phyloP scores from a whole-genome alignment of 2,797 vertebrate species.

The Myotis findleyi region DNA sequence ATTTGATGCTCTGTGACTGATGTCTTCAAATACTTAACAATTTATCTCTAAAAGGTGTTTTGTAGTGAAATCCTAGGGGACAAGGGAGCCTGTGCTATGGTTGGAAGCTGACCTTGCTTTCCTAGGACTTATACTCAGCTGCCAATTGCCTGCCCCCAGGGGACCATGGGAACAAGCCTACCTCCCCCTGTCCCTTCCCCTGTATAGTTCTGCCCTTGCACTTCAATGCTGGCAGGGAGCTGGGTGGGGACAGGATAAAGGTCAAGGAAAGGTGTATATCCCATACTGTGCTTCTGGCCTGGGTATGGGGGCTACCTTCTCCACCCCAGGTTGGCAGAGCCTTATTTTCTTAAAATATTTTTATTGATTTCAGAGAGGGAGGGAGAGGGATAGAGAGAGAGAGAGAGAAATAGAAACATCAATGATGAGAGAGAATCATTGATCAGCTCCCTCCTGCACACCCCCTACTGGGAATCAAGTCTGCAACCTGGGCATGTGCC shows the following conservation, averaged over 20 bases:
- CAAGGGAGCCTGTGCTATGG: not conserved
- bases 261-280: fast-evolving
- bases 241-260: fast-evolving
- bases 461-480: too few species aligned
- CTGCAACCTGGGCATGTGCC: too few species aligned
- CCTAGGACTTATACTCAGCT: not conserved
- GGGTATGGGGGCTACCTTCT: fast-evolving
- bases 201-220: not conserved
- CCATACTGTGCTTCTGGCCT: not conserved
- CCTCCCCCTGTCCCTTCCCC: not conserved
- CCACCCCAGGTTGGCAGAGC: too few species aligned
- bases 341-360: too few species aligned
- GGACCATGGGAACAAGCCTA: not conserved
- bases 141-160: fast-evolving
- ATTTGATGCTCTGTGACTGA: not conserved
- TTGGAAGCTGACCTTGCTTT: fast-evolving
- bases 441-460: too few species aligned
- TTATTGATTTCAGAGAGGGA: too few species aligned
- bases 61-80: not conserved
- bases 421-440: too few species aligned
- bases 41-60: not conserved
- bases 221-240: not conserved
- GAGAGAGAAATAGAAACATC: too few species aligned
- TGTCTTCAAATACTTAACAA: not conserved
- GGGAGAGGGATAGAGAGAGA: too few species aligned